Conservation (phyloP, 1,140 invertebrate species). For the Eriocheir sinensis region DNA sequence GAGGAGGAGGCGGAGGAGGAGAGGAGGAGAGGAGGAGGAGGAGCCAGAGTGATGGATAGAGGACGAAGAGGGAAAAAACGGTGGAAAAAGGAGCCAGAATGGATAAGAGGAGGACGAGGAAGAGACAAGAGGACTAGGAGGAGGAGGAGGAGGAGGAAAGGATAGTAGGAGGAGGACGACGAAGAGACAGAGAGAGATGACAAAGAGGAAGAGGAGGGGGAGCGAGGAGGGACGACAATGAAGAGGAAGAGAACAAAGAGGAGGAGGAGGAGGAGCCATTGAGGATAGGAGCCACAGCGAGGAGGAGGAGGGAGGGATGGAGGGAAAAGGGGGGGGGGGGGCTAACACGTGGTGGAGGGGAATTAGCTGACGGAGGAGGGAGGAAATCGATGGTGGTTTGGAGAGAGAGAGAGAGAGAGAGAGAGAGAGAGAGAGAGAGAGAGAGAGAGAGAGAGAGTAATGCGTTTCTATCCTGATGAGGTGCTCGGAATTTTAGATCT, state of each 20-base stretch:
- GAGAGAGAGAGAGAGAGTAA: background rate
- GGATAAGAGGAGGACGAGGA: background rate
- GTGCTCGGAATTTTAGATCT: background rate
- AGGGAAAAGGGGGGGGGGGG: conserved; percentile 12
- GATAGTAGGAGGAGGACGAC: background rate
- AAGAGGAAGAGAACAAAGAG: background rate
- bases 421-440: background rate
- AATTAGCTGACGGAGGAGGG: conserved; percentile 8
- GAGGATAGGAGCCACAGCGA: background rate
- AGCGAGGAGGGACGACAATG: background rate
- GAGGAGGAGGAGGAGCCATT: background rate
- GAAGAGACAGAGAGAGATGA: background rate
- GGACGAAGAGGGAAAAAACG: background rate
- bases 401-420: conserved; percentile 16
- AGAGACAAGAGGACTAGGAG: background rate
- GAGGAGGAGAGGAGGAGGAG: background rate
- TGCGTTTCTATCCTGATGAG: background rate
- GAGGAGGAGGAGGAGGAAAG: background rate
- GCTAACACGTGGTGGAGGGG: conserved; percentile 33
- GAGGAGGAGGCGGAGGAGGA: background rate
- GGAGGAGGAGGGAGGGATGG: background rate
- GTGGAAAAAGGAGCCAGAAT: background rate
- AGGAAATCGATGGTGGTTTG: background rate
- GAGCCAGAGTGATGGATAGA: background rate
- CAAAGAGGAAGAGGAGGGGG: background rate